phyloP scores from a whole-genome alignment of 2,888 invertebrate genomes.

The Nysson spinosus region DNA sequence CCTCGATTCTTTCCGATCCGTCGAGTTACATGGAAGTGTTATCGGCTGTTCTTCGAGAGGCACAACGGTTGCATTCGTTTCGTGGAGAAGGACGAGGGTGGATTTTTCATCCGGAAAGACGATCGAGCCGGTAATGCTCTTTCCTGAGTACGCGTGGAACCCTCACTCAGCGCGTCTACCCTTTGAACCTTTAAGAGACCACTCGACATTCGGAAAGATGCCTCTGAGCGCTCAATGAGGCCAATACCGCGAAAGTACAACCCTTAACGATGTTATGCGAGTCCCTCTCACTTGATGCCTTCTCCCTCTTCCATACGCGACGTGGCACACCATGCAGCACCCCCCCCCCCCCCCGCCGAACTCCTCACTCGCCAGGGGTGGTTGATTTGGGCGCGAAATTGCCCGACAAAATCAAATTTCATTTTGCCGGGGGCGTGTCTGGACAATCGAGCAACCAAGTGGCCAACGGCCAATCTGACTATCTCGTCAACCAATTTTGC shows the following conservation, averaged over 20 bases:
- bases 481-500: constrained; percentile 75
- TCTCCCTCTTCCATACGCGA: constrained; percentile 9
- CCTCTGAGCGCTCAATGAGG: constrained; percentile 67
- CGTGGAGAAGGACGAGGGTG: constrained; percentile 9
- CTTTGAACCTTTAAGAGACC: constrained; percentile 62
- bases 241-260: constrained; percentile 70
- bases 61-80: constrained; percentile 12
- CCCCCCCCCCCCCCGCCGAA: too few relatives aligned
- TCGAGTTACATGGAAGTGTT: background rate
- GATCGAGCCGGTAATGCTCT: constrained; percentile 28
- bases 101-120: constrained; percentile 30
- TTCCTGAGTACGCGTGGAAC: constrained; percentile 36
- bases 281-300: constrained; percentile 40
- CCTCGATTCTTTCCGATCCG: background rate
- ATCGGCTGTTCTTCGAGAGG: background rate
- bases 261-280: constrained; percentile 72
- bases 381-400: constrained; percentile 76
- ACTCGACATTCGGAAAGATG: constrained; percentile 66
- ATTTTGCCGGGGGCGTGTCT: constrained; percentile 76
- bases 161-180: constrained; percentile 47
- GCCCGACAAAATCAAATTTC: constrained; percentile 77
- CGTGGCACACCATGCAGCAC: too few relatives aligned
- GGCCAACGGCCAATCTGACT: constrained; percentile 73
- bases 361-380: constrained; percentile 43
- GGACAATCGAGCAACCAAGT: constrained; percentile 76